Evolutionary conservation across 1,140 invertebrate species (phyloP).

Genomic region (Carposina sasakii): DNA sequence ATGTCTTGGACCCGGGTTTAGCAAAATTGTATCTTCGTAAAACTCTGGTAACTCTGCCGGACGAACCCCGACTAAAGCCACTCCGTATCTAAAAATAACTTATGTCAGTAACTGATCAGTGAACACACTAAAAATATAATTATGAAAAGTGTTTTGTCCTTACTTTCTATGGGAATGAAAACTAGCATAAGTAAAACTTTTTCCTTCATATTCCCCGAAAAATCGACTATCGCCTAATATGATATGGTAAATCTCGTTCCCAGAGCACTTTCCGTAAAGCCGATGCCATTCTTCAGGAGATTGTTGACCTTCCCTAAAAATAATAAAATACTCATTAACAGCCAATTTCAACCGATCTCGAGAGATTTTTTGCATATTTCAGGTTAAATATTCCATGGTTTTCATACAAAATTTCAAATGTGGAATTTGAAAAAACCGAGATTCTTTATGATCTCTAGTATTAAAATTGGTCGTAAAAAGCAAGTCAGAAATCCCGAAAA

Average conservation of each 20-base stretch:
- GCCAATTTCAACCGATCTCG: no score
- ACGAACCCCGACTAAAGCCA: constrained; percentile 95
- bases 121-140: no score
- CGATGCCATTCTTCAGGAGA: constrained; percentile 98
- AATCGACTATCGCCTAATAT: constrained; percentile 94
- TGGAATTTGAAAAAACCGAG: no score
- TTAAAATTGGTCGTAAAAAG: no score
- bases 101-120: background rate
- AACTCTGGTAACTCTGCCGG: constrained; percentile 94
- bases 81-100: constrained; percentile 86
- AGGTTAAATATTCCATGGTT: no score
- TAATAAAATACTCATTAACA: no score
- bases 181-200: constrained; percentile 98
- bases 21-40: constrained; percentile 93
- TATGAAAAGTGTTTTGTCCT: constrained; percentile 43
- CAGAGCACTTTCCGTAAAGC: constrained; percentile 96
- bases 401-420: no score
- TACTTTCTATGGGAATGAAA: constrained; percentile 99
- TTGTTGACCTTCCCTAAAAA: constrained; percentile 93
- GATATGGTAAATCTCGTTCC: constrained; percentile 99
- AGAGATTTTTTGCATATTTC: no score
- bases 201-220: constrained; percentile 98
- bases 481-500: no score
- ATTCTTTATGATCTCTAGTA: no score
- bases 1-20: constrained; percentile 98